These are phyloP conservation scores for Lasioglossum pauxillum DNA, from an alignment of 2,888 invertebrate genomes.

Conservation along the genomic window DNA sequence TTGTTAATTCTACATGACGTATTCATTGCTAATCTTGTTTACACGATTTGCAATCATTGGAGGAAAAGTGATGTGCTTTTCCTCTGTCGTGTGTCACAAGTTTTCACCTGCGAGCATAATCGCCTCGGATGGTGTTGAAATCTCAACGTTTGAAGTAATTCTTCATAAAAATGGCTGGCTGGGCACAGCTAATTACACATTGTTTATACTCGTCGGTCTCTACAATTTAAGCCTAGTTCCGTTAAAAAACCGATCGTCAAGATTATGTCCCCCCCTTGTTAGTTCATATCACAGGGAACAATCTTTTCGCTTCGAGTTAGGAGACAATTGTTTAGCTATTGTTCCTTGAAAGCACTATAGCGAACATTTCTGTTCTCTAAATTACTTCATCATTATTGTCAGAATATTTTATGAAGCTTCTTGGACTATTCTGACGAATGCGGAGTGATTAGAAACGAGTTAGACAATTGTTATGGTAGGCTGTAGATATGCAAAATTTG, in stretches of 20 bases:
- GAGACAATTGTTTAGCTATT: slow-evolving; percentile 10
- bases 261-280: neutral
- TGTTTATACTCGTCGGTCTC: slow-evolving; percentile 5
- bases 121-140: neutral
- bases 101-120: neutral
- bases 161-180: neutral
- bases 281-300: neutral
- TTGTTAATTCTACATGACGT: neutral
- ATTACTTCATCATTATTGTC: neutral
- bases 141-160: neutral
- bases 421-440: neutral
- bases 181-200: neutral
- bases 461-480: neutral
- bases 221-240: slow-evolving; percentile 24
- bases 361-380: neutral
- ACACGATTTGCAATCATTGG: neutral
- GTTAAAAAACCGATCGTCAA: slow-evolving; percentile 3
- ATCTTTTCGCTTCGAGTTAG: neutral
- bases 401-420: neutral
- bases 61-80: neutral
- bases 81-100: neutral
- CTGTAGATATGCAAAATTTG: neutral
- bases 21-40: neutral
- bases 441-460: neutral
- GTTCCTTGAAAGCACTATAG: neutral